phyloP scores from a whole-genome alignment of 37 sponge, comb jelly and placozoan genomes.

The Ianthella basta region DNA sequence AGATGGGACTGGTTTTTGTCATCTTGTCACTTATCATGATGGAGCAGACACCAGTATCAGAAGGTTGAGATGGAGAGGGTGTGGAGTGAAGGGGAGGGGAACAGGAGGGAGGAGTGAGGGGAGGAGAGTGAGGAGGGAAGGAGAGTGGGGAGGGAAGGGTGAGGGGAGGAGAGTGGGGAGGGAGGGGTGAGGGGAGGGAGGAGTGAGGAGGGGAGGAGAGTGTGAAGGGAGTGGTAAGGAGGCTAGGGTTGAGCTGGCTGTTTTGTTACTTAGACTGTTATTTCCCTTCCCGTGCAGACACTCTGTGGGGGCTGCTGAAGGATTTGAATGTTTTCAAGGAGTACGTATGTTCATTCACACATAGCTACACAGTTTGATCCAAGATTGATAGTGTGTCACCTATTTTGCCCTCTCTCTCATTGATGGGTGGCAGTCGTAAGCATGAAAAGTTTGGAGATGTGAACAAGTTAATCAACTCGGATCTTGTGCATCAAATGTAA shows the following conservation, averaged over 20 bases:
- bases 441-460: conserved; percentile 67
- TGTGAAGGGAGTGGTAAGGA: too few relatives aligned
- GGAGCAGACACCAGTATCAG: conserved; percentile 45
- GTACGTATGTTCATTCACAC: not conserved
- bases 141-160: too few relatives aligned
- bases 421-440: not conserved
- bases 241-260: too few relatives aligned
- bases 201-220: too few relatives aligned
- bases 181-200: too few relatives aligned
- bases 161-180: too few relatives aligned
- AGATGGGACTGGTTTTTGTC: conserved; percentile 55
- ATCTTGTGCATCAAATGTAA: conserved; percentile 59
- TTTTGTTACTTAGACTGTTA: too few relatives aligned
- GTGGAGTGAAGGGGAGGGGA: not conserved
- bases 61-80: conserved; percentile 35
- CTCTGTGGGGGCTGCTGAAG: not conserved
- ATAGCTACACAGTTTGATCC: not conserved
- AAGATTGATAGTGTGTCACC: not conserved
- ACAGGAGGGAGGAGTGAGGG: too few relatives aligned
- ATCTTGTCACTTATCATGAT: conserved; percentile 72
- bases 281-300: not conserved
- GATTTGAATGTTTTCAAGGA: conserved; percentile 10
- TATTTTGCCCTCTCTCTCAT: too few relatives aligned
- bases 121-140: too few relatives aligned
- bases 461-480: conserved; percentile 39